Evolutionary conservation across 1,140 invertebrate genomes (phyloP), one percentile per base, ranked within the genome.

Genomic region (Halesus radiatus): DNA sequence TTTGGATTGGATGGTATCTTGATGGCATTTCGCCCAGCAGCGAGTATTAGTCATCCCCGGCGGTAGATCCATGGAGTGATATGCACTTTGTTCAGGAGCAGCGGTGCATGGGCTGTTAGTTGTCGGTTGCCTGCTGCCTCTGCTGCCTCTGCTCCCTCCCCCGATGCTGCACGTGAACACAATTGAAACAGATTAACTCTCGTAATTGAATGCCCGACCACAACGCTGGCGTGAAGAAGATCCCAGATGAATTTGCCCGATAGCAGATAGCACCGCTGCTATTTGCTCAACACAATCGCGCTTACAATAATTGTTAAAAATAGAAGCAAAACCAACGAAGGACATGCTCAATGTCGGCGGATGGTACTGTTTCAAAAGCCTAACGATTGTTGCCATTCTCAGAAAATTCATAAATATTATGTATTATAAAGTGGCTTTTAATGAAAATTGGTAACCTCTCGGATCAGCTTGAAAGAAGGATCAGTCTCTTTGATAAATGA

Each of bases 81-180:
- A 74, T 74, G 70, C 70, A 74, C 70, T 74, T 74, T 74, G 70
- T 74, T 74, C 70, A n/a, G 50, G 70, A 56, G 70, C 70, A 56
- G 20, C 52, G 70, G 53, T 54, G 70, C 70, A 74, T 74, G 70
- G 18, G 26, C 50, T 50, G 68, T 22, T n/a, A 29, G 62, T 23
- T 26, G 29, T 8, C 7, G 7, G 32, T 8, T 37, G 32, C 32
- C 32, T 4, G 32, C 7, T 45, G 37, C 37, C 37, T 45, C 37
- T 13, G 37, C 37, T 29, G 2, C 26, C 26, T 29, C 37, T 13
- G 37, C 60, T 15, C 4, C 37, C n/a, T n/a, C 22, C 26, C 15
- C 22, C 23, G 15, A 37, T 16, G 70, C 29, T 32, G 70, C 70
- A 54, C 26, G 52, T 74, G 70, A 54, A 29, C 52, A 56, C 70